These are phyloP conservation scores for Chloromyia formosa DNA, from an alignment of 2,888 invertebrate species.

Conservation along the genomic window DNA sequence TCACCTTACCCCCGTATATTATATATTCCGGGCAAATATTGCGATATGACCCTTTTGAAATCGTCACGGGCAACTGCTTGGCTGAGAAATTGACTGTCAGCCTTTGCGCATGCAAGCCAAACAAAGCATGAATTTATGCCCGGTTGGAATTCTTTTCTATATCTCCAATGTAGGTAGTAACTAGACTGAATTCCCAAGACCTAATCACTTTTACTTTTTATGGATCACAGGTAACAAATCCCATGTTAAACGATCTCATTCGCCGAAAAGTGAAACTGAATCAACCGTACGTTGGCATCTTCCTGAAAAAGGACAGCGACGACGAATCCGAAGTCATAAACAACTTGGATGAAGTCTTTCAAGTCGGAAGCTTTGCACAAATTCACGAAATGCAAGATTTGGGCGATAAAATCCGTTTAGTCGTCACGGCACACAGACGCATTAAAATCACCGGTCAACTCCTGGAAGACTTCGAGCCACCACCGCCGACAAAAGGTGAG, in stretches of 20 bases:
- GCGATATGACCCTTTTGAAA: no score
- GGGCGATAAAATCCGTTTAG: constrained; percentile 87
- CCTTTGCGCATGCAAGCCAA: no score
- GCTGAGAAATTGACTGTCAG: no score
- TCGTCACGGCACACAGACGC: constrained; percentile 93
- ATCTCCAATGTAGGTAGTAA: no score
- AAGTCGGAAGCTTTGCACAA: constrained; percentile 95
- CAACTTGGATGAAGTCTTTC: constrained; percentile 84
- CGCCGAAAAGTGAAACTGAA: constrained; percentile 93
- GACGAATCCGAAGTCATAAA: constrained; percentile 87
- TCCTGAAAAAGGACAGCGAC: constrained; percentile 90
- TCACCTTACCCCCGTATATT: no score
- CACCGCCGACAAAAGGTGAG: constrained; percentile 60
- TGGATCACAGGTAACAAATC: constrained; percentile 78
- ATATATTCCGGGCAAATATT: no score
- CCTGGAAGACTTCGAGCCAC: constrained; percentile 75
- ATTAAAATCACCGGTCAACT: constrained; percentile 84
- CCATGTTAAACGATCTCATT: constrained; percentile 85
- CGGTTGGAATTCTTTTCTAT: no score
- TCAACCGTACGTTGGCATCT: constrained; percentile 97
- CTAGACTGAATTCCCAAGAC: no score
- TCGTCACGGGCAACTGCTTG: no score
- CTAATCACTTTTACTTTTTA: constrained; percentile 6
- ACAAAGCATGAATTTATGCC: no score
- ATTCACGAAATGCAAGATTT: constrained; percentile 97